Conservation (phyloP, 2,888 invertebrate genomes). For the Metopia argyrocephala region DNA sequence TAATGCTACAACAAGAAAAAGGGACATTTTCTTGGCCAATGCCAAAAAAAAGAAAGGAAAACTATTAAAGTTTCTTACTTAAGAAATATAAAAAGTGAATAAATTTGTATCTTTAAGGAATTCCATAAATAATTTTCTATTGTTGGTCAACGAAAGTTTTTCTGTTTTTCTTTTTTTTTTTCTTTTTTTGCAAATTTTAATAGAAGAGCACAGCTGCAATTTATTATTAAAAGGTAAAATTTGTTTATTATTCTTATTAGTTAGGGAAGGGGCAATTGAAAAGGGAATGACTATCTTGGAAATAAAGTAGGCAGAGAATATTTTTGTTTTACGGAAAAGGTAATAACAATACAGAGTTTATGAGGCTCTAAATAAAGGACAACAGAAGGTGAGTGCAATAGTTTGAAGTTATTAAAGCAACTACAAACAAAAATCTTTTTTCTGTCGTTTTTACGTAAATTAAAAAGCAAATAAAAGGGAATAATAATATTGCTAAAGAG, state of each 20-base stretch:
- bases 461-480: no score
- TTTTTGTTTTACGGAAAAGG: background rate
- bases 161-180: constrained; percentile 1
- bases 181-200: constrained; percentile 22
- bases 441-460: no score
- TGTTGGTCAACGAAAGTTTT: constrained; percentile 29
- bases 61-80: constrained; percentile 52
- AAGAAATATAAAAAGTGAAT: constrained; percentile 46
- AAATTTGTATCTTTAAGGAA: constrained; percentile 43
- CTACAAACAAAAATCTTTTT: background rate
- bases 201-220: constrained; percentile 69
- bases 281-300: no score
- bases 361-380: constrained; percentile 54
- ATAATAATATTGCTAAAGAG: no score
- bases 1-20: background rate
- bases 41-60: constrained; percentile 41
- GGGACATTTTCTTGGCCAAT: constrained; percentile 24
- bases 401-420: background rate
- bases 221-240: constrained; percentile 68
- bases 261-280: background rate
- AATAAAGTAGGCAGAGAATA: background rate
- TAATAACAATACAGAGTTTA: constrained; percentile 52
- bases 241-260: constrained; percentile 59
- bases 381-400: constrained; percentile 43
- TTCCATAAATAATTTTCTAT: background rate